phyloP scores from a whole-genome alignment of 2,888 invertebrate genomes.

The Blomia tropicalis region DNA sequence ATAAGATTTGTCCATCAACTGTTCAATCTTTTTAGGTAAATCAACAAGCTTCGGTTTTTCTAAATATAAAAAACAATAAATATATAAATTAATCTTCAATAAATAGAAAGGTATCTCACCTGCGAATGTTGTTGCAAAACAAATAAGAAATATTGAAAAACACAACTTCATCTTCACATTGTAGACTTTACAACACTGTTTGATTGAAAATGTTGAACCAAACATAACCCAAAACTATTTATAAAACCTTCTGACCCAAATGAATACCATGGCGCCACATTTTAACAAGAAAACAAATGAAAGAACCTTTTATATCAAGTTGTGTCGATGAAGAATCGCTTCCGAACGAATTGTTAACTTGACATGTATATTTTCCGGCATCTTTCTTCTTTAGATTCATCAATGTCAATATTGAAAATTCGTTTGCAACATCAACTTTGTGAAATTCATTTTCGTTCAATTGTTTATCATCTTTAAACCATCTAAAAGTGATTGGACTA shows the following conservation, averaged over 20 bases:
- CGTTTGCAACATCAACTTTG: conserved; percentile 9
- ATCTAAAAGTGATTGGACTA: background rate
- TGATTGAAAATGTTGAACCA: too few species aligned
- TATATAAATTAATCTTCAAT: too few species aligned
- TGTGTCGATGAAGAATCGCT: background rate
- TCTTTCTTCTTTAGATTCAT: background rate
- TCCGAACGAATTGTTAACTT: background rate
- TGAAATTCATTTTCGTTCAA: background rate
- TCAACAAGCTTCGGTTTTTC: background rate
- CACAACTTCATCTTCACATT: too few species aligned
- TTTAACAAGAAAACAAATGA: background rate
- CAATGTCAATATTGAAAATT: conserved; percentile 5
- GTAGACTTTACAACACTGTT: too few species aligned
- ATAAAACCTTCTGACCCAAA: too few species aligned
- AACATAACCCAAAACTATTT: too few species aligned
- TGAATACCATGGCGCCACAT: background rate
- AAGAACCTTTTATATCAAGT: background rate
- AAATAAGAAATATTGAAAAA: too few species aligned
- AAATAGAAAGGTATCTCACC: too few species aligned
- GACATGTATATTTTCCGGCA: background rate
- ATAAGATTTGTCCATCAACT: background rate
- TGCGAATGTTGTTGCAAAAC: too few species aligned
- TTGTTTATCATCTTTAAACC: background rate
- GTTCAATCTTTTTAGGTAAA: background rate
- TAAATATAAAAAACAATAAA: background rate